Conservation (phyloP, 2,797 vertebrate species). For the Sebastes kiyomatsui region DNA sequence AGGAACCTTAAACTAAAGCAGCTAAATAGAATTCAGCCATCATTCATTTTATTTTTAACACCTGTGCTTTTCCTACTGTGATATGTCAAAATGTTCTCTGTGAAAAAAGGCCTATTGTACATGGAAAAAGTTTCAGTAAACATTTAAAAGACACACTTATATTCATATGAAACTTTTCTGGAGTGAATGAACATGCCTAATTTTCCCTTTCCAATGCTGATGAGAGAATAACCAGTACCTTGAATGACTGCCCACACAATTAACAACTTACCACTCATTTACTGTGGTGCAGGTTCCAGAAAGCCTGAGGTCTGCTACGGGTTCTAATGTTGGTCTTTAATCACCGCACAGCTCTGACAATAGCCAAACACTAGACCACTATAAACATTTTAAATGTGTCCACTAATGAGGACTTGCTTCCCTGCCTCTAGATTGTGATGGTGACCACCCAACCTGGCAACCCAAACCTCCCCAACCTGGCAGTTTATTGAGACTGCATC, state of each 20-base stretch:
- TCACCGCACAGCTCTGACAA: constrained; percentile 68
- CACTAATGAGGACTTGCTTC: constrained; percentile 54
- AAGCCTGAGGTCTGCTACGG: constrained; percentile 74
- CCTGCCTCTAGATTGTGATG: constrained; percentile 24
- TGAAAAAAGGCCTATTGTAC: neutral
- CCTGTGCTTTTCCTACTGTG: neutral
- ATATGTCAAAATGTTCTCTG: neutral
- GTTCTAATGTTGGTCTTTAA: constrained; percentile 80
- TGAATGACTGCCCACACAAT: constrained; percentile 78
- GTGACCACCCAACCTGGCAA: constrained; percentile 55
- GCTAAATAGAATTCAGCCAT: neutral
- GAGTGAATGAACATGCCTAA: constrained; percentile 34
- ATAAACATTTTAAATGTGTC: constrained; percentile 49
- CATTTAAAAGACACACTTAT: constrained; percentile 3
- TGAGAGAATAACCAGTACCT: constrained; percentile 62
- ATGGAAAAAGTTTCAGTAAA: constrained; percentile 13
- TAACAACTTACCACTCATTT: constrained; percentile 74
- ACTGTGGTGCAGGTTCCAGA: constrained; percentile 70
- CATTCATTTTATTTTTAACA: neutral
- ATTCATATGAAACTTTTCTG: constrained; percentile 49
- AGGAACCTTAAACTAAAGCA: neutral
- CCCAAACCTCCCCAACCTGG: constrained; percentile 30
- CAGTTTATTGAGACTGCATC: constrained; percentile 22
- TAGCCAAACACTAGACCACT: constrained; percentile 61
- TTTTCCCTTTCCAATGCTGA: constrained; percentile 59